These are phyloP conservation scores for Rallus crepitans DNA, from an alignment of 2,797 vertebrate genomes.

Conservation along the genomic window DNA sequence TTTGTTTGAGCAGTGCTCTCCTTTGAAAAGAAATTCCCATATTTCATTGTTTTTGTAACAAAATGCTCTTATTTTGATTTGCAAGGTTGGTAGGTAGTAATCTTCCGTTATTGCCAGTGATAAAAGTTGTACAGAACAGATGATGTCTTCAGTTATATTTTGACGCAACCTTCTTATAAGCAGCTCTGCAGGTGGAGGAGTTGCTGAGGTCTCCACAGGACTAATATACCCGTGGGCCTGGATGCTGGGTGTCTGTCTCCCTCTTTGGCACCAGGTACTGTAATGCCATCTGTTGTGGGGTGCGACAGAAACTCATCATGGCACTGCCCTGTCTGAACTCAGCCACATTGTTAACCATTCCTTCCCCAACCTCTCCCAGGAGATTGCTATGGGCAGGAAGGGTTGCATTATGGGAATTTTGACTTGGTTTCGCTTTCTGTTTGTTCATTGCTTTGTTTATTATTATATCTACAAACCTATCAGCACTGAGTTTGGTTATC, in stretches of 20 bases:
- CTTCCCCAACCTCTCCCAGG: rapidly evolving
- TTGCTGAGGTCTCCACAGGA: background rate
- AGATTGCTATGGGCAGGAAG: background rate
- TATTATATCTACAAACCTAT: background rate
- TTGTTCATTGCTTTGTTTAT: no score
- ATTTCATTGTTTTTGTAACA: background rate
- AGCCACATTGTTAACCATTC: background rate
- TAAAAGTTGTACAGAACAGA: slow-evolving; percentile 22
- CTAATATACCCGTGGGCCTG: background rate
- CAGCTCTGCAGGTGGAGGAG: background rate
- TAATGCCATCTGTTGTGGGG: background rate
- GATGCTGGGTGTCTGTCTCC: background rate
- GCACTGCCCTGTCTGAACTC: background rate
- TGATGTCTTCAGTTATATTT: background rate
- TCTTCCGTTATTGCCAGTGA: background rate
- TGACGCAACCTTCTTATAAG: background rate
- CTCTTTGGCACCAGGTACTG: background rate
- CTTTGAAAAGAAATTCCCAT: background rate
- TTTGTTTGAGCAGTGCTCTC: background rate
- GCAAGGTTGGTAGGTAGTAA: slow-evolving; percentile 7
- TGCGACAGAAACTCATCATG: background rate
- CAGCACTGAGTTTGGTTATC: background rate
- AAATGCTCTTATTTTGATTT: slow-evolving; percentile 28
- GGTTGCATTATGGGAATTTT: background rate
- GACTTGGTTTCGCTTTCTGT: rapidly evolving